These are phyloP conservation scores for Homarus gammarus DNA, from an alignment of 2,888 invertebrate species.

Conservation along the genomic window DNA sequence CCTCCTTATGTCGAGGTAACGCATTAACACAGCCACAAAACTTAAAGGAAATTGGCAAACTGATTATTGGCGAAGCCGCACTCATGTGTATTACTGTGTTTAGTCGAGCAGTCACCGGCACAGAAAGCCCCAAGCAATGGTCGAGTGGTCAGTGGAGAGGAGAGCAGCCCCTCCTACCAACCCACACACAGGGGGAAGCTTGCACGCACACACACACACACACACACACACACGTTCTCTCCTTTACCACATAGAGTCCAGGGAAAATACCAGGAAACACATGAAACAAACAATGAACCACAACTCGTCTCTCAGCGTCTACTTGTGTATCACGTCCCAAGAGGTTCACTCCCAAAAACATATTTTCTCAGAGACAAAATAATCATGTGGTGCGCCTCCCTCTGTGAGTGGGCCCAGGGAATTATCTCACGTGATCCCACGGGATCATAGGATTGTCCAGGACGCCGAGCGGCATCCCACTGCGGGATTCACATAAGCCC, in stretches of 20 bases:
- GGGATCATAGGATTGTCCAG: slow-evolving; percentile 33
- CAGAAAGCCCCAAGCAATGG: background rate
- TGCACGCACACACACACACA: background rate
- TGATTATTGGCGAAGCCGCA: too few species aligned
- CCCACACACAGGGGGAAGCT: background rate
- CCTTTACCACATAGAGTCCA: too few species aligned
- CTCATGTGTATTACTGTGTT: too few species aligned
- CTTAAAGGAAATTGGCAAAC: too few species aligned
- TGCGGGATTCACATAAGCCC: slow-evolving; percentile 33
- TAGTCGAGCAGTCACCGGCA: background rate
- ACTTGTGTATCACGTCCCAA: background rate
- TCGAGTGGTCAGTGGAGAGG: background rate
- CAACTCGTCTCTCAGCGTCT: too few species aligned
- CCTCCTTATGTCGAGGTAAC: too few species aligned
- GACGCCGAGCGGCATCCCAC: slow-evolving; percentile 35
- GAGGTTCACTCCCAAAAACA: background rate
- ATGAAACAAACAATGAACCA: too few species aligned
- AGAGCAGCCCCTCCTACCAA: background rate
- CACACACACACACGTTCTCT: background rate
- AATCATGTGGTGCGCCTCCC: background rate
- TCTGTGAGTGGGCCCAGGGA: background rate
- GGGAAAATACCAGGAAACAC: too few species aligned
- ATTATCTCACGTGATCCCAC: slow-evolving; percentile 26
- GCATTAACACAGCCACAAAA: too few species aligned
- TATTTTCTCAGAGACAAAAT: background rate